A percentile compares a stretch with the other conserved stretches of the same genome.
These are phyloP conservation scores for Chloroclysta siterata DNA, from an alignment of 2,888 invertebrate species.

Conservation along the genomic window DNA sequence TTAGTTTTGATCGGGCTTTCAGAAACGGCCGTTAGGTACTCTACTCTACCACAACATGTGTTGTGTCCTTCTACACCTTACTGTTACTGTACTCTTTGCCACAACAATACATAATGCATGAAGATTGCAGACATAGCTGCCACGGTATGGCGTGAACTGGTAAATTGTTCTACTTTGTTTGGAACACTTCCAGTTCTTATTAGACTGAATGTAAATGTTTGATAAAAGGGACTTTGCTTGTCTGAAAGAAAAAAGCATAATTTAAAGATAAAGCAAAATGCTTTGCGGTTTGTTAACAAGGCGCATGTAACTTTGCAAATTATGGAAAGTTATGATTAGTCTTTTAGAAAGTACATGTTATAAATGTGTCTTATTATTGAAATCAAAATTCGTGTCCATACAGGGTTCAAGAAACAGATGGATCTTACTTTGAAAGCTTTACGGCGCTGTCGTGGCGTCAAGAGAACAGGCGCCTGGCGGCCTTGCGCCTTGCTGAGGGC, in stretches of 20 bases:
- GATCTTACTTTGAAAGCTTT: conserved; percentile 97
- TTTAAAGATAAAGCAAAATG: too few species aligned
- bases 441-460: conserved; percentile 96
- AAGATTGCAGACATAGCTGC: conserved; percentile 24
- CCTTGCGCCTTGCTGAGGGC: conserved; percentile 90
- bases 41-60: too few species aligned
- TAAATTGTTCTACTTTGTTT: conserved; percentile 27
- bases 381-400: conserved; percentile 39
- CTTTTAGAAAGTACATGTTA: too few species aligned
- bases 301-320: too few species aligned
- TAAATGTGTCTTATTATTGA: not conserved
- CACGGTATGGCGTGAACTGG: conserved; percentile 5
- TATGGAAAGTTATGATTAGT: too few species aligned
- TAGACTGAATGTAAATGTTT: conserved; percentile 20
- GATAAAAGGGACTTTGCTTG: conserved; percentile 3
- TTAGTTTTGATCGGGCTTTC: too few species aligned
- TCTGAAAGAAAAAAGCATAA: not conserved
- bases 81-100: not conserved
- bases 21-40: too few species aligned
- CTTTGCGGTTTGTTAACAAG: too few species aligned
- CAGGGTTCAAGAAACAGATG: conserved; percentile 98
- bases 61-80: too few species aligned
- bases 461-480: conserved; percentile 93
- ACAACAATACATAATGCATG: conserved; percentile 29
- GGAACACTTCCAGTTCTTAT: conserved; percentile 19